phyloP scores from a whole-genome alignment of 2,113 vertebrate genomes.

The Ctenodactylus gundi region DNA sequence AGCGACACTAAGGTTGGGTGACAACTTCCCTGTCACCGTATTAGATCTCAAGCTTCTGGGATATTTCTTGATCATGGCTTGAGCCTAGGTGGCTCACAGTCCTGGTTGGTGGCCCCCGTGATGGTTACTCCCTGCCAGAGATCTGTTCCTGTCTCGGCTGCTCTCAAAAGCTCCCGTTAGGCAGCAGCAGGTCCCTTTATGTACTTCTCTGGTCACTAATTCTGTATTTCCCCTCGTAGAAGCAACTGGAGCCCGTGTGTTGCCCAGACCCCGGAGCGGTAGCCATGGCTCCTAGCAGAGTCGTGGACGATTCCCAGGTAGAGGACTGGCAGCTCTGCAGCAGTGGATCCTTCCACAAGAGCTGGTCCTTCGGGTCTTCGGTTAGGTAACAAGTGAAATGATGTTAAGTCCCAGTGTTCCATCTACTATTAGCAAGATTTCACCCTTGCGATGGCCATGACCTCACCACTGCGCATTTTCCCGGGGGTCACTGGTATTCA shows the following conservation, averaged over 20 bases:
- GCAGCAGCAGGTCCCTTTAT: not conserved
- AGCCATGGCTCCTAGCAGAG: not conserved
- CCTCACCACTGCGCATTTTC: not conserved
- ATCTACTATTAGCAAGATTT: not conserved
- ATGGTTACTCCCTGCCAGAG: not conserved
- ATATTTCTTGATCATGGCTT: not conserved
- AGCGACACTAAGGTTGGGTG: not conserved
- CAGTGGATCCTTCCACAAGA: not conserved
- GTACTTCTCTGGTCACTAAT: not conserved
- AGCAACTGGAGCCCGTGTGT: not conserved
- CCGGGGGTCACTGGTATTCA: too few relatives aligned
- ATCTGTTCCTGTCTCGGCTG: too few relatives aligned
- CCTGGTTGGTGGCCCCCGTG: not conserved
- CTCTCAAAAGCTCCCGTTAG: not conserved
- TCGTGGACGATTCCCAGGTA: too few relatives aligned
- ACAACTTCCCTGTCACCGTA: not conserved
- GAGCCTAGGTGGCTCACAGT: not conserved
- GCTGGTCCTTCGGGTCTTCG: not conserved
- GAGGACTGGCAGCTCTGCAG: too few relatives aligned
- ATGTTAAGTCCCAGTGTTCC: not conserved
- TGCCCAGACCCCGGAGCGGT: not conserved
- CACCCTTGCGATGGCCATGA: too few relatives aligned
- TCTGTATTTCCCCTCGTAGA: not conserved
- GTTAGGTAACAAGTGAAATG: not conserved
- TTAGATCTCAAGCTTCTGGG: not conserved